phyloP scores from a whole-genome alignment of 2,113 vertebrate genomes.

The Leucosticte australis region DNA sequence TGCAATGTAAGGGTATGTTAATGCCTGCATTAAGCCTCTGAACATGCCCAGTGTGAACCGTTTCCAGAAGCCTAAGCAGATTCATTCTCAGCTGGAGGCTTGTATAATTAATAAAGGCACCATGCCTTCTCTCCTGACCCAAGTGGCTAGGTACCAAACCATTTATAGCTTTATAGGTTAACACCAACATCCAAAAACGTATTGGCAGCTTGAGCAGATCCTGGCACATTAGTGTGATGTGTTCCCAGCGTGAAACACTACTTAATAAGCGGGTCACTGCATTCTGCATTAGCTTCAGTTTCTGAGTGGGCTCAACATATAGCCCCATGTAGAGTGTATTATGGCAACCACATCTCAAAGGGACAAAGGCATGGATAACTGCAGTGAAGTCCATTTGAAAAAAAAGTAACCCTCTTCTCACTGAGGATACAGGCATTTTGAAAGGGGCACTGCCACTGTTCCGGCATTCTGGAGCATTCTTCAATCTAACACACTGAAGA shows the following conservation, averaged over 20 bases:
- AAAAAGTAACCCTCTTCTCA: background rate
- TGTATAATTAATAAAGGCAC: conserved; percentile 63
- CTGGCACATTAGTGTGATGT: conserved; percentile 28
- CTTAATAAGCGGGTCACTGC: conserved; percentile 54
- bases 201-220: conserved; percentile 45
- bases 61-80: conserved; percentile 59
- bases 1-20: conserved; percentile 42
- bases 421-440: background rate
- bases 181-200: conserved; percentile 50
- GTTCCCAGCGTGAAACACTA: conserved; percentile 15
- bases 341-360: conserved; percentile 30
- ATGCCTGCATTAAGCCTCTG: conserved; percentile 43
- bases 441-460: background rate
- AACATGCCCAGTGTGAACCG: conserved; percentile 31
- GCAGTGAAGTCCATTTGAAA: conserved; percentile 5
- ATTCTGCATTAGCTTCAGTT: conserved; percentile 56
- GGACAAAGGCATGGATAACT: conserved; percentile 17
- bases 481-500: background rate
- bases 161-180: conserved; percentile 64
- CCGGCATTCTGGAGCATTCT: background rate
- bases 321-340: conserved; percentile 26
- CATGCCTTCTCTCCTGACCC: conserved; percentile 32
- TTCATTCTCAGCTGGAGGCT: conserved; percentile 62
- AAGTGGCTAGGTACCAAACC: conserved; percentile 58
- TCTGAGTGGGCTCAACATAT: conserved; percentile 10